phyloP scores from a whole-genome alignment of 2,888 invertebrate genomes.

The Prosopocoilus inquinatus region DNA sequence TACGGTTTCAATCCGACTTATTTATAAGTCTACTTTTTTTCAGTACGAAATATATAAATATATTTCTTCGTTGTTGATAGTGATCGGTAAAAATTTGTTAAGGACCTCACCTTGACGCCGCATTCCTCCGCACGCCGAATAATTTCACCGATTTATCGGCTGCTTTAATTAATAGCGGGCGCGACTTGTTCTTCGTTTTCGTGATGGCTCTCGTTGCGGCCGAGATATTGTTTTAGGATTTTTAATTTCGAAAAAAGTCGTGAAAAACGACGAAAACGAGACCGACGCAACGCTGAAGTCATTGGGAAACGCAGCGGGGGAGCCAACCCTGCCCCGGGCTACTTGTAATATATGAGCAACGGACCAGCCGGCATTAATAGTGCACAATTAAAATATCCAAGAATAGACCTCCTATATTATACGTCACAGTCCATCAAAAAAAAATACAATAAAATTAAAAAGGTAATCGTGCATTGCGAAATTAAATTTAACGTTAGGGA shows the following conservation, averaged over 20 bases:
- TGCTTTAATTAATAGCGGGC: not conserved
- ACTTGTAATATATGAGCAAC: constrained; percentile 47
- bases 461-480: too few species aligned
- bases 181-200: not conserved
- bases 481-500: too few species aligned
- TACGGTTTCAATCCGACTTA: too few species aligned
- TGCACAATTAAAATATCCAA: constrained; percentile 43
- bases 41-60: too few species aligned
- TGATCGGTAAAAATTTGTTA: too few species aligned
- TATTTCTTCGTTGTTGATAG: too few species aligned
- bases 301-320: constrained; percentile 47
- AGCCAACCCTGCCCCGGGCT: constrained; percentile 44
- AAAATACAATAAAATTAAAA: too few species aligned
- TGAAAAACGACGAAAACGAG: not conserved
- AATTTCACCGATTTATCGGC: not conserved
- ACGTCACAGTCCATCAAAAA: constrained; percentile 16
- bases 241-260: not conserved
- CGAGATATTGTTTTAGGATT: constrained; percentile 1
- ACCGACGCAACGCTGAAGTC: constrained; percentile 38
- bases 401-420: constrained; percentile 18
- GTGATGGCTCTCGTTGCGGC: not conserved
- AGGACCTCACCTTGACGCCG: too few species aligned
- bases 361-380: constrained; percentile 42
- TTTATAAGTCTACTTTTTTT: too few species aligned
- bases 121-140: too few species aligned